Base-by-base conservation (phyloP, 1,140 invertebrate species). In the Venturia canescens region DNA sequence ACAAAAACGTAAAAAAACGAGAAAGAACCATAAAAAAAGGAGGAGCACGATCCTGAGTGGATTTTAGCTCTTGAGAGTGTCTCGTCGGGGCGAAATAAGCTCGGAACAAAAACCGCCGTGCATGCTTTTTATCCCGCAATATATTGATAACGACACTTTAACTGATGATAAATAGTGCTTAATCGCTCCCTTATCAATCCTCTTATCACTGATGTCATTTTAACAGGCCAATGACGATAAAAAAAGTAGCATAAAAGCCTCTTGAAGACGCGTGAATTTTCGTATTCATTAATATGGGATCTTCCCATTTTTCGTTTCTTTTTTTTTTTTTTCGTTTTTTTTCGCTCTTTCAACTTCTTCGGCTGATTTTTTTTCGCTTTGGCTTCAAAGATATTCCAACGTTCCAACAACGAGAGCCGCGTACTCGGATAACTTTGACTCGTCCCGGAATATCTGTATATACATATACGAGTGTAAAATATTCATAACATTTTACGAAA, bases 401-500 rank as follows among this genome's bases (percentile, higher is more conserved):
- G 53, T 57, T 23, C 13, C 18, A 18, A 57, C 53, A 57, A 57
- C 53, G 53, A 57, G 53, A 57, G 21, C 53, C 53, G 21, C 53
- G 21, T 57, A 57, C 18, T 18, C 21, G 53, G 18, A 57, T 57
- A 57, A 57, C 53, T 57, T 57, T 57, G 53, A 18, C 53, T 57
- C 13, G 5, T 57, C 53, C 53, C 2, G 21, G 5, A 23, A 57
- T 57, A 57, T 57, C 2, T 57, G n/a, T 71, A 72, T 75, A 29
- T 63, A 72, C 67, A 29, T 63, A 48, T 29, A 75, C 38, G 27
- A 69, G 38, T 34, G 69, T 91, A 91, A 92, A 91, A 91, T 91
- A 92, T 92, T 92, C 91, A 92, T 91, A 91, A 92, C 88, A 80
- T 91, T 91, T 92, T 90, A 89, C 88, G 90, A 92, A 92, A 91